phyloP scores from a whole-genome alignment of 2,888 invertebrate species.

The Epinotia bilunana region DNA sequence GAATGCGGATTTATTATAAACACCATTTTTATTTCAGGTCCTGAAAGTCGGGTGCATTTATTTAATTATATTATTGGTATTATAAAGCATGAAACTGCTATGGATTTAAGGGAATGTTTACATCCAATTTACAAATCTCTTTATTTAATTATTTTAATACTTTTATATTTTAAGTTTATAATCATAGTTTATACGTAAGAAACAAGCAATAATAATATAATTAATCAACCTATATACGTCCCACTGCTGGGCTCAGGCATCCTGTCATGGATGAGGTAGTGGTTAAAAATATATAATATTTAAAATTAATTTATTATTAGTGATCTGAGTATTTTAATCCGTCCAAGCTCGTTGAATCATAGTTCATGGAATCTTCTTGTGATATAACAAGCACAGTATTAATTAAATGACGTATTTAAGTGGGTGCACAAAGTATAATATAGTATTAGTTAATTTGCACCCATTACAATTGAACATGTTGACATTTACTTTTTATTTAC shows the following conservation, averaged over 20 bases:
- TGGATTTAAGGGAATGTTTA: neutral
- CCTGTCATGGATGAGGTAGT: no score
- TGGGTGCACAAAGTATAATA: constrained; percentile 5
- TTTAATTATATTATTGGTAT: neutral
- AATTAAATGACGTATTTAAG: neutral
- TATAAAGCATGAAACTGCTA: neutral
- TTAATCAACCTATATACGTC: no score
- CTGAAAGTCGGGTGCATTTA: constrained; percentile 3
- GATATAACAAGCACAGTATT: constrained; percentile 9
- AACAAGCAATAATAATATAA: neutral
- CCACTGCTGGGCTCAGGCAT: no score
- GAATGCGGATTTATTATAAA: no score
- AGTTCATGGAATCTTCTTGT: neutral
- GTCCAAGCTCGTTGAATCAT: neutral
- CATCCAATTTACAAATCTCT: neutral
- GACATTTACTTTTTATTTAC: neutral
- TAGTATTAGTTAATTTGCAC: neutral
- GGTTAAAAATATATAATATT: no score
- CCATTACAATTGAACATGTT: neutral
- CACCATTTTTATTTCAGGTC: neutral
- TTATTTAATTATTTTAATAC: neutral
- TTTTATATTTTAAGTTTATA: neutral
- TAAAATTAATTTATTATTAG: neutral
- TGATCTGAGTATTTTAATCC: constrained; percentile 3
- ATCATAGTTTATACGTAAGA: neutral